Evolutionary conservation across 2,797 vertebrate species (phyloP).

Genomic region (Rhabdophis nuchalis): DNA sequence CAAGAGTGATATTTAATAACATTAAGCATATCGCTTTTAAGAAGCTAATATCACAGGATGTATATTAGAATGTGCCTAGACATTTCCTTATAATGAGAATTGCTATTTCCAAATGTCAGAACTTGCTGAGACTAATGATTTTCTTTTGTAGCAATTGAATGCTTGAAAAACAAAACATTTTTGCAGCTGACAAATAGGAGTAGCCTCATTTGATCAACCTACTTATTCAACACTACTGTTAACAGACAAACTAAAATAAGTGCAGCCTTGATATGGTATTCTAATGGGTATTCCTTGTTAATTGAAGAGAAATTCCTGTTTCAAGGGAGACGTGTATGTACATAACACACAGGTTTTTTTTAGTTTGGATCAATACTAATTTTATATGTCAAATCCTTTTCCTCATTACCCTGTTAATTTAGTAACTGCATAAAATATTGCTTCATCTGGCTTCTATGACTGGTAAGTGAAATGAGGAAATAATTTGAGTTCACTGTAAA

Average conservation of each 20-base stretch:
- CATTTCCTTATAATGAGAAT: slow-evolving; percentile 44
- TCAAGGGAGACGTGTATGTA: slow-evolving; percentile 59
- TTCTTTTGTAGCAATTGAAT: slow-evolving; percentile 64
- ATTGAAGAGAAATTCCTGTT: slow-evolving; percentile 44
- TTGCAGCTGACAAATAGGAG: slow-evolving; percentile 31
- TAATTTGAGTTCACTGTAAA: slow-evolving; percentile 40
- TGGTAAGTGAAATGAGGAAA: slow-evolving; percentile 49
- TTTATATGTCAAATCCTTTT: slow-evolving; percentile 55
- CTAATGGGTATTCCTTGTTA: slow-evolving; percentile 61
- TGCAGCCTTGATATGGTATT: slow-evolving; percentile 55
- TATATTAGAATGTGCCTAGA: slow-evolving; percentile 71
- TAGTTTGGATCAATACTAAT: slow-evolving; percentile 50
- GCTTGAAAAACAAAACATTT: slow-evolving; percentile 51
- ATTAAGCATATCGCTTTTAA: slow-evolving; percentile 62
- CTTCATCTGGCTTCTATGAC: slow-evolving; percentile 61
- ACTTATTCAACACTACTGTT: slow-evolving; percentile 34
- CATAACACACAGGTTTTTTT: slow-evolving; percentile 33
- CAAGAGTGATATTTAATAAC: slow-evolving; percentile 59
- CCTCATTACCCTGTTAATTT: slow-evolving; percentile 66
- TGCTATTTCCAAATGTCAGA: slow-evolving; percentile 47
- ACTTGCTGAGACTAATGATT: slow-evolving; percentile 60
- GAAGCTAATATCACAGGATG: slow-evolving; percentile 65
- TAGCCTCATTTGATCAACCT: slow-evolving; percentile 40
- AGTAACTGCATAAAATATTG: slow-evolving; percentile 65
- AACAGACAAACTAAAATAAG: slow-evolving; percentile 45